Evolutionary conservation across 35 echinoderm and acorn worm genomes (phyloP), one percentile per base, ranked within the genome.

Genomic region (Diadema setosum): DNA sequence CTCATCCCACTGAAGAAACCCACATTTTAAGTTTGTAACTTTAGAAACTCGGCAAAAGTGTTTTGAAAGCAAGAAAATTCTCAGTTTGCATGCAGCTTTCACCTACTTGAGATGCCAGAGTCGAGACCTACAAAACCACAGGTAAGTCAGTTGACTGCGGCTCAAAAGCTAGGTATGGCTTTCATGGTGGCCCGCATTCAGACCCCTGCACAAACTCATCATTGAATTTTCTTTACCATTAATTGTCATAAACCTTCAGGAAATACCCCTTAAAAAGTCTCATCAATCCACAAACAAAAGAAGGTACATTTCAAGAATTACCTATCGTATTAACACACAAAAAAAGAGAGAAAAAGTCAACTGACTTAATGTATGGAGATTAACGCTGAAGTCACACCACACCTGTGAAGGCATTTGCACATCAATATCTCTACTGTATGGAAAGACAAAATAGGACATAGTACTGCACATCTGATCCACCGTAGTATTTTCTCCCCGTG

Each of bases 171-270:
- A 18, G 73, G 73, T 78, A 39, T 78, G 73, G 73, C 73, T 78
- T 36, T 78, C 73, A 78, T 9, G 11, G n/a, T n/a, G 25, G 73
- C 73, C 73, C 39, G 17, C 44, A 18, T 42, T 78, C 73, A 78
- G 73, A 78, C 73, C 73, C 73, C 73, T 78, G 73, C 25, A 23
- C 73, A 78, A 78, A 78, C 5, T 78, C 73, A 78, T 78, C 73
- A 78, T 41, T 78, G 73, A 78, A 42, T 44, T 36, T 8, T 43
- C n/a, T 41, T 78, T 52, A n/a, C 48, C n/a, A 11, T 52, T 9
- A 52, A 52, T 52, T 52, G 9, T 11, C 9, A 11, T n/a, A 52
- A n/a, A 52, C n/a, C n/a, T n/a, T 52, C n/a, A 52, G 9, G n/a
- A 11, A 52, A n/a, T n/a, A 9, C 9, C 48, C 9, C n/a, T 52